A percentile compares a stretch with the other conserved stretches of the same genome.
These are phyloP conservation scores for Eciton burchellii DNA, from an alignment of 1,140 invertebrate species.

Conservation along the genomic window DNA sequence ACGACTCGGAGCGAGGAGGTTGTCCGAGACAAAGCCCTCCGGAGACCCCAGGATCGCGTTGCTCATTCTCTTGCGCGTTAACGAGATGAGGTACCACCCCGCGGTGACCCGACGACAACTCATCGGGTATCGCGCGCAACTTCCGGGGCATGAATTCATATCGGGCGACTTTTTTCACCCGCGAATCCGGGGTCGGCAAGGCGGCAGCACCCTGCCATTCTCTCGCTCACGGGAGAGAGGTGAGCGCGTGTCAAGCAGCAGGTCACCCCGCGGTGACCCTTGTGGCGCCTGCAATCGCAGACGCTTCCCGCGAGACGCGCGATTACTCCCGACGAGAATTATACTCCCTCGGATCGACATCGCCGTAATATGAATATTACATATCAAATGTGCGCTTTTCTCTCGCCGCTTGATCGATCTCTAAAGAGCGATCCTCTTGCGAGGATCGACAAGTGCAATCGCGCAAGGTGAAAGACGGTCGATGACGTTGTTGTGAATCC, in stretches of 20 bases:
- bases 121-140: constrained; percentile 56
- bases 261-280: too few relatives aligned
- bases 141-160: constrained; percentile 66
- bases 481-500: constrained; percentile 21
- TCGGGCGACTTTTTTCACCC: constrained; percentile 37
- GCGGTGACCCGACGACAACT: constrained; percentile 3
- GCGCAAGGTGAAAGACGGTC: constrained; percentile 49
- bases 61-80: constrained; percentile 48
- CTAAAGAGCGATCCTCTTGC: constrained; percentile 46
- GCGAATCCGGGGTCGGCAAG: constrained; percentile 10
- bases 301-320: constrained; percentile 10
- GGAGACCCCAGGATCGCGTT: constrained; percentile 35
- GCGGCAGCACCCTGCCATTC: background rate
- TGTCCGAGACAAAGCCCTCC: background rate
- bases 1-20: background rate
- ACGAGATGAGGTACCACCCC: constrained; percentile 58
- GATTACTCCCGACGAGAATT: constrained; percentile 23
- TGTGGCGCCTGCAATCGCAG: background rate
- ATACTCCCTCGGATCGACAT: constrained; percentile 18
- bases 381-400: constrained; percentile 52
- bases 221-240: background rate
- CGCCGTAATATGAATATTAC: constrained; percentile 53
- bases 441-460: constrained; percentile 44
- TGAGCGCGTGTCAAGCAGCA: too few relatives aligned
- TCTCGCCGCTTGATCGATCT: constrained; percentile 51